Evolutionary conservation across 1,140 invertebrate species (phyloP), one percentile per base, ranked within the genome.

Genomic region (Platyscapa corneri): DNA sequence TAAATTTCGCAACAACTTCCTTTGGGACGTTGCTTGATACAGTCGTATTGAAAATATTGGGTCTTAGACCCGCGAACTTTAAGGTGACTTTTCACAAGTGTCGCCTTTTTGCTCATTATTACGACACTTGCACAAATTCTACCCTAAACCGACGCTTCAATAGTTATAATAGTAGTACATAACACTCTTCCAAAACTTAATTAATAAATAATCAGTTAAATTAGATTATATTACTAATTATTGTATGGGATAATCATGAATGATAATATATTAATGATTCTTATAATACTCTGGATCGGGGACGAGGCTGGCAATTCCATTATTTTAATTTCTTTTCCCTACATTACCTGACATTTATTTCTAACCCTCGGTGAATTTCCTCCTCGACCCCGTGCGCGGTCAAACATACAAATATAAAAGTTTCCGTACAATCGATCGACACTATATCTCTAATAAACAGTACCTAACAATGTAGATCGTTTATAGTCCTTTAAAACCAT

Each of bases 201-300:
- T 93, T 91, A 92, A 93, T 93, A 93, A 93, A 93, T 93, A 93
- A 93, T 93, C 89, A 89, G 91, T 93, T 93, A 93, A 93, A 93
- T 93, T 93, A 93, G 90, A 92, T 92, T 93, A 92, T 90, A 91
- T 91, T 90, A 92, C 91, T 93, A 93, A 91, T 93, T 92, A 92
- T 89, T 90, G 90, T 90, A 91, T 91, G 90, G 87, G 90, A 92
- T 92, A 93, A 91, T 93, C 90, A 93, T 93, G 91, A 91, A 93
- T 93, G 91, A 93, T 93, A 93, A 93, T 93, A 93, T 93, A 93
- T 93, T 93, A 93, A 92, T 93, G 92, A 92, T 92, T 93, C 92
- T 92, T 93, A 93, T 92, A 93, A 93, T 93, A 93, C 92, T 93
- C 89, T 90, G 88, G 88, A 89, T 87, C 86, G 83, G 84, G 88